Conservation (phyloP, 2,113 vertebrate species). For the Xiphias gladius region DNA sequence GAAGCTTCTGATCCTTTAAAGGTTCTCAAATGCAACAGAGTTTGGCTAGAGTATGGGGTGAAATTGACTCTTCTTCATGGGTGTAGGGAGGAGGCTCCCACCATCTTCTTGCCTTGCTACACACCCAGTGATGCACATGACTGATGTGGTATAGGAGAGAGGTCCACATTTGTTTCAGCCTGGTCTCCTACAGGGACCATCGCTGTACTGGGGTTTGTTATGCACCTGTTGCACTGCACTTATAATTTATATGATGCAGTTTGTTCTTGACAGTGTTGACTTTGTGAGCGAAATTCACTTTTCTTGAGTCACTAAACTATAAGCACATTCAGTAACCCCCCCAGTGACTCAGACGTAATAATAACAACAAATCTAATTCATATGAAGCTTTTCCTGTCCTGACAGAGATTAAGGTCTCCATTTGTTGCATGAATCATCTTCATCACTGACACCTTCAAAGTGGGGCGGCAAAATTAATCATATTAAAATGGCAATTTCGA, state of each 20-base stretch:
- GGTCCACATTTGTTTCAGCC: background rate
- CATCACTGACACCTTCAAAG: background rate
- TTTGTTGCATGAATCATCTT: background rate
- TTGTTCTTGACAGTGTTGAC: background rate
- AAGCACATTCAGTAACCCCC: background rate
- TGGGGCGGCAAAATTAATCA: background rate
- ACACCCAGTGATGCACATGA: background rate
- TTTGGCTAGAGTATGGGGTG: background rate
- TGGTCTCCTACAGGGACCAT: background rate
- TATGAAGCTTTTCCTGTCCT: background rate
- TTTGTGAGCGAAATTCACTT: background rate
- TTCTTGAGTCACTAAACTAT: background rate
- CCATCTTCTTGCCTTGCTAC: background rate
- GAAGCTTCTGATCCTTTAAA: background rate
- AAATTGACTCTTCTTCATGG: background rate
- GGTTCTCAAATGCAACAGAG: background rate
- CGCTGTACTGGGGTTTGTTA: background rate
- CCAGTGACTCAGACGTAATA: background rate
- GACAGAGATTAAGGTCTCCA: background rate
- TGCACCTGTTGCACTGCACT: background rate
- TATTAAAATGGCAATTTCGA: background rate
- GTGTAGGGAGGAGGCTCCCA: background rate
- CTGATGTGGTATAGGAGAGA: background rate
- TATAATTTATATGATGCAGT: background rate
- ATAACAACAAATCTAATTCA: background rate